Evolutionary conservation across 2,113 vertebrate genomes (phyloP), one percentile per base, ranked within the genome.

Genomic region (Mellivora capensis): DNA sequence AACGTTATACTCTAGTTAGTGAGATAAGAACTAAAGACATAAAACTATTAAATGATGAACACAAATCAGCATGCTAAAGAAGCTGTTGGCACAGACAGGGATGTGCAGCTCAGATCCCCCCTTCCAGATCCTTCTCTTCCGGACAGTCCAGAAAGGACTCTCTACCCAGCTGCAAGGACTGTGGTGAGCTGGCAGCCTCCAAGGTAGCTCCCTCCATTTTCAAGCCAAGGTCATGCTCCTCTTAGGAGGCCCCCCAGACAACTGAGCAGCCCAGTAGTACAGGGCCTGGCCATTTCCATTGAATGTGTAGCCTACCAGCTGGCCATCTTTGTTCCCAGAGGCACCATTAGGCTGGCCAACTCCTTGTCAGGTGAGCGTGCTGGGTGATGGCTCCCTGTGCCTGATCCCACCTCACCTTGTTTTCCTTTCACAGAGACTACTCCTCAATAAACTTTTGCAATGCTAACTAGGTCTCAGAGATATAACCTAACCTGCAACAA

Each of bases 21-120:
- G 42, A 89, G 44, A 20, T 62, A 74, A 97, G 52, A 77, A 6
- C 42, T 44, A 52, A 90, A 87, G 34, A 67, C 47, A 47, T 47
- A 59, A 69, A 62, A n/a, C 34, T 84, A 92, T 10, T 44, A 76
- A 96, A 39, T 6, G 4, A 67, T 44, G 62, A 95, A 31, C 27
- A 86, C 0, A 39, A 54, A 52, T 29, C 87, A 61, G 25, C 72
- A 82, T 6, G 18, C 34, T 31, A 52, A 76, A 71, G 57, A 47
- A 79, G 20, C 47, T 31, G 74, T 18, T 23, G 12, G 23, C 72
- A 61, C 23, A 34, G 59, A 61, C 8, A 39, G 49, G 21, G 4
- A 57, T 2, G 4, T 27, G 13, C 25, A 34, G 20, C 14, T 62
- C 54, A 59, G 81, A 61, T 20, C 3, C 25, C 20, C 7, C 54